Evolutionary conservation across 2,113 vertebrate species (phyloP).

Genomic region (Grammomys dolichurus): DNA sequence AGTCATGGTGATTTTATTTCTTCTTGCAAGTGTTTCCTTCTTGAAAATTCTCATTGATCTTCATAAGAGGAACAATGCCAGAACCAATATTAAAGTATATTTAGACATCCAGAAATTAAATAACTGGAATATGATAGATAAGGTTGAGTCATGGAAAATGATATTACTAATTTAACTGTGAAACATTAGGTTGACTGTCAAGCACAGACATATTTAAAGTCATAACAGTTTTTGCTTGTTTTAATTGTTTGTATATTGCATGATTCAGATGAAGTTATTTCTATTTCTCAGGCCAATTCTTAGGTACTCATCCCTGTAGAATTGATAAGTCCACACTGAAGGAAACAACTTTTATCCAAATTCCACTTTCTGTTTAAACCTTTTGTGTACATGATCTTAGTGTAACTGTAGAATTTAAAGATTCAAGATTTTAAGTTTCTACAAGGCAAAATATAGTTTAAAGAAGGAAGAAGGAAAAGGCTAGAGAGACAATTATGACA

Average conservation of each 20-base stretch:
- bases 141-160: conserved; percentile 68
- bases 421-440: not conserved
- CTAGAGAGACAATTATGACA: not conserved
- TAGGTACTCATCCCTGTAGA: not conserved
- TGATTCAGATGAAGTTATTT: conserved; percentile 66
- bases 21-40: conserved; percentile 51
- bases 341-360: not conserved
- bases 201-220: conserved; percentile 77
- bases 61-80: conserved; percentile 37
- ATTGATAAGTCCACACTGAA: conserved; percentile 10
- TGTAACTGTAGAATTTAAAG: not conserved
- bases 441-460: not conserved
- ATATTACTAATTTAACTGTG: conserved; percentile 82
- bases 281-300: conserved; percentile 50
- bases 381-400: not conserved
- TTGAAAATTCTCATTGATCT: not conserved
- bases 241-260: conserved; percentile 58
- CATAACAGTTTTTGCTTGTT: conserved; percentile 49
- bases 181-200: conserved; percentile 73
- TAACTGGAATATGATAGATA: conserved; percentile 74
- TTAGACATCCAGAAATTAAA: conserved; percentile 73
- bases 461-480: not conserved
- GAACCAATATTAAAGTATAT: conserved; percentile 29
- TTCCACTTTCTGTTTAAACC: not conserved
- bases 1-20: not conserved